Evolutionary conservation across 2,888 invertebrate species (phyloP).

Genomic region (Osedax frankpressi): DNA sequence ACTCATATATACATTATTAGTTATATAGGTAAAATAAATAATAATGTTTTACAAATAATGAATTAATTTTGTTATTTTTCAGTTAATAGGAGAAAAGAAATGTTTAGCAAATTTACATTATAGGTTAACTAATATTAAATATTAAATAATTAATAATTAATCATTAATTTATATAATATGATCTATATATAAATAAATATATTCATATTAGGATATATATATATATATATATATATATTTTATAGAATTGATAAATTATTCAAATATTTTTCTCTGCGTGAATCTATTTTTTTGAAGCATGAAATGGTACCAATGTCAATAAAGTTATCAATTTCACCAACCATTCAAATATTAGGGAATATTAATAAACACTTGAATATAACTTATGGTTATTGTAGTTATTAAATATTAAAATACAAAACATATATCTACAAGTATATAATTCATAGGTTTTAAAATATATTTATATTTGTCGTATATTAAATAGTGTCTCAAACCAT

Average conservation of each 20-base stretch:
- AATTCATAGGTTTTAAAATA: neutral
- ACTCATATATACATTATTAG: no score
- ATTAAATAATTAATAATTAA: neutral
- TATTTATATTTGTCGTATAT: neutral
- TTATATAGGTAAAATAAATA: no score
- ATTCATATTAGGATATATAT: neutral
- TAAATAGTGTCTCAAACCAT: neutral
- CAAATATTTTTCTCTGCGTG: neutral
- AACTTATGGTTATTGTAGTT: no score
- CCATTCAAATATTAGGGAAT: neutral
- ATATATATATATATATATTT: neutral
- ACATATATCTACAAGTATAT: neutral
- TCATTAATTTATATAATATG: neutral
- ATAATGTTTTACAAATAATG: neutral
- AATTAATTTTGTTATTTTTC: neutral
- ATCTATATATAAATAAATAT: neutral
- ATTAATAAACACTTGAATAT: no score
- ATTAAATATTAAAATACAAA: no score
- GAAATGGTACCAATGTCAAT: neutral
- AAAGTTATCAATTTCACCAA: neutral
- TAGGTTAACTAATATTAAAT: neutral
- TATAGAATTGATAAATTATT: neutral
- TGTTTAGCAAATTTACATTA: neutral
- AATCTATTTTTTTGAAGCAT: constrained; percentile 1
- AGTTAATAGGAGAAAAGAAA: neutral